Evolutionary conservation across 2,888 invertebrate species (phyloP).

Genomic region (Cerastis rubricosa): DNA sequence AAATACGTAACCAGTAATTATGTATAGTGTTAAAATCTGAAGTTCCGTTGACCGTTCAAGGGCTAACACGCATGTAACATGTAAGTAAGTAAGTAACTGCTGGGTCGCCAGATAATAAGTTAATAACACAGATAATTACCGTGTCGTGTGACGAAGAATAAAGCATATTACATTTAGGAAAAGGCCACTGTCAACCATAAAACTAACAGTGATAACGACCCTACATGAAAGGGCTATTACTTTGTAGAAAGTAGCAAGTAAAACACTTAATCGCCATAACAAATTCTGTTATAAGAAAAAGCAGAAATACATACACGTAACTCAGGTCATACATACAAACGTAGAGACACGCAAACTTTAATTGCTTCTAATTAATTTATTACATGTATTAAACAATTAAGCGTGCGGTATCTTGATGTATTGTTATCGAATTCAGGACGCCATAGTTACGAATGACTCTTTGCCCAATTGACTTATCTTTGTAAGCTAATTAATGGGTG

Average conservation of each 20-base stretch:
- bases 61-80: conserved; percentile 29
- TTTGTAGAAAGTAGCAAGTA: conserved; percentile 71
- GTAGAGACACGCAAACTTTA: conserved; percentile 85
- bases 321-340: conserved; percentile 76
- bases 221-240: conserved; percentile 61
- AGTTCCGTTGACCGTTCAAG: conserved; percentile 24
- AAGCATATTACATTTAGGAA: conserved; percentile 55
- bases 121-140: conserved; percentile 55
- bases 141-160: conserved; percentile 57
- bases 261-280: conserved; percentile 79
- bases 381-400: conserved; percentile 90
- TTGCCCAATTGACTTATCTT: conserved; percentile 89
- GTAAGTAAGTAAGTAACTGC: conserved; percentile 38
- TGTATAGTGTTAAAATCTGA: neutral
- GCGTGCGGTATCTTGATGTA: conserved; percentile 87
- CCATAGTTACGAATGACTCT: conserved; percentile 76
- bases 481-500: conserved; percentile 85
- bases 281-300: conserved; percentile 77
- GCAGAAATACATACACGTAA: conserved; percentile 76
- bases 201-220: conserved; percentile 58
- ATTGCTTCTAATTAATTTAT: conserved; percentile 90
- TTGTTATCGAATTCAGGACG: conserved; percentile 87
- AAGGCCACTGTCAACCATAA: conserved; percentile 57
- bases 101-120: conserved; percentile 51
- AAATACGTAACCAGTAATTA: neutral